phyloP scores from a whole-genome alignment of 1,140 invertebrate species.

The Luehdorfia chinensis region DNA sequence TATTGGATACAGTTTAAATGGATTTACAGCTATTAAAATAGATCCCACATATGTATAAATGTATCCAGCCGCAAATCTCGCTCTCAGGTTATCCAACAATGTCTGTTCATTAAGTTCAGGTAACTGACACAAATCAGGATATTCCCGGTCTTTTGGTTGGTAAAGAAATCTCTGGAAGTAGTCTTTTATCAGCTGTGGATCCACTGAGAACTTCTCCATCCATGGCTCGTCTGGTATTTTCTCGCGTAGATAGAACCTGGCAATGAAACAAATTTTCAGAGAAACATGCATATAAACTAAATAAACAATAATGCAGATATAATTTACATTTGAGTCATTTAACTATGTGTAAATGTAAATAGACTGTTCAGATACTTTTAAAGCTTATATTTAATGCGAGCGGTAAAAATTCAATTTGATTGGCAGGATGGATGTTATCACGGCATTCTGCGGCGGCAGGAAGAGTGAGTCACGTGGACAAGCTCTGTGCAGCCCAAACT shows the following conservation, averaged over 20 bases:
- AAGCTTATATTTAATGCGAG: constrained; percentile 39
- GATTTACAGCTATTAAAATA: constrained; percentile 95
- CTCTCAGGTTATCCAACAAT: constrained; percentile 92
- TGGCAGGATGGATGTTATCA: constrained; percentile 72
- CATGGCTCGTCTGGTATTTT: constrained; percentile 87
- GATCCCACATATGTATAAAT: constrained; percentile 98
- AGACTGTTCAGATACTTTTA: constrained; percentile 34
- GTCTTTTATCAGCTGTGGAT: constrained; percentile 92
- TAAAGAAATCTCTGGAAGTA: constrained; percentile 95
- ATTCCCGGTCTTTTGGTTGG: constrained; percentile 93
- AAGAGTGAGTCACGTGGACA: constrained; percentile 58
- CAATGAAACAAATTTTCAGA: constrained; percentile 27
- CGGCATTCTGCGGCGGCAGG: constrained; percentile 49
- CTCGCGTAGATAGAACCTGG: constrained; percentile 89
- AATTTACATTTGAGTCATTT: constrained; percentile 58
- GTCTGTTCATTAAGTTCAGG: constrained; percentile 97
- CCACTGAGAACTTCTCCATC: constrained; percentile 92
- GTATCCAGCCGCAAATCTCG: constrained; percentile 92
- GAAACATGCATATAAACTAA: constrained; percentile 15
- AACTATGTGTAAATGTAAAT: constrained; percentile 16
- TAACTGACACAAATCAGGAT: constrained; percentile 96
- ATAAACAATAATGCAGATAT: constrained; percentile 13
- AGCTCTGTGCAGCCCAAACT: constrained; percentile 53
- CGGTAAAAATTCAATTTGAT: constrained; percentile 56
- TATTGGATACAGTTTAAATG: constrained; percentile 96